Evolutionary conservation across 2,797 vertebrate species (phyloP).

Genomic region (Tangara arthus): DNA sequence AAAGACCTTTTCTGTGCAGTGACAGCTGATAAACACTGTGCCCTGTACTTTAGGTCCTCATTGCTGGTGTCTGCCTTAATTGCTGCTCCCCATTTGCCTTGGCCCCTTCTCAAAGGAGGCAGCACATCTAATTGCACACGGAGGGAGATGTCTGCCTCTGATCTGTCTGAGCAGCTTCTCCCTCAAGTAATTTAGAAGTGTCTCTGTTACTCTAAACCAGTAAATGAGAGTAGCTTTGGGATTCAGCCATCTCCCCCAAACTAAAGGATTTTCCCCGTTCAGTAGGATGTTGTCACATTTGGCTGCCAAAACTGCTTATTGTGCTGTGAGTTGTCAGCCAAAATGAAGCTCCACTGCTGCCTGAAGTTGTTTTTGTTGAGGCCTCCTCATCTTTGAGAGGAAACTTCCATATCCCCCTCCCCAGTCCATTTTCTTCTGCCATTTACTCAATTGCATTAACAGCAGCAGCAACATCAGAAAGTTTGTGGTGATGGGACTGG

Average conservation of each 20-base stretch:
- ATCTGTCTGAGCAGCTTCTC: slow-evolving; percentile 41
- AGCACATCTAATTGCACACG: not conserved
- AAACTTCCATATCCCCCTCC: not conserved
- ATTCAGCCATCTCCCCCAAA: not conserved
- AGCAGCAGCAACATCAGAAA: not conserved
- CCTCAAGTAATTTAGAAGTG: not conserved
- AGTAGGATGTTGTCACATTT: slow-evolving; percentile 5
- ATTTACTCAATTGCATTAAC: not conserved
- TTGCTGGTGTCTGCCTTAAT: not conserved
- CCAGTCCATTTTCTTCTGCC: not conserved
- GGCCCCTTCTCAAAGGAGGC: slow-evolving; percentile 43
- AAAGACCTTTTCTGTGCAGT: not conserved
- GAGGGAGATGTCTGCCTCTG: slow-evolving; percentile 47
- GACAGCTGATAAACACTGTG: rapidly evolving
- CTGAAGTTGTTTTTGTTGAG: not conserved
- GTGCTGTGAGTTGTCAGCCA: not conserved
- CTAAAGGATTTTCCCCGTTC: not conserved
- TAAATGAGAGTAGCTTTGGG: not conserved
- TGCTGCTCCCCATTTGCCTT: slow-evolving; percentile 16
- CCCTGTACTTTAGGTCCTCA: not conserved
- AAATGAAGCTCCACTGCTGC: not conserved
- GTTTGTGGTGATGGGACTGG: not conserved
- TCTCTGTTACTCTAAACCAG: not conserved
- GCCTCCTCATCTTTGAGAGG: not conserved
- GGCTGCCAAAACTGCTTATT: not conserved